Evolutionary conservation across 2,113 vertebrate species (phyloP).

Genomic region (Polyodon spathula): DNA sequence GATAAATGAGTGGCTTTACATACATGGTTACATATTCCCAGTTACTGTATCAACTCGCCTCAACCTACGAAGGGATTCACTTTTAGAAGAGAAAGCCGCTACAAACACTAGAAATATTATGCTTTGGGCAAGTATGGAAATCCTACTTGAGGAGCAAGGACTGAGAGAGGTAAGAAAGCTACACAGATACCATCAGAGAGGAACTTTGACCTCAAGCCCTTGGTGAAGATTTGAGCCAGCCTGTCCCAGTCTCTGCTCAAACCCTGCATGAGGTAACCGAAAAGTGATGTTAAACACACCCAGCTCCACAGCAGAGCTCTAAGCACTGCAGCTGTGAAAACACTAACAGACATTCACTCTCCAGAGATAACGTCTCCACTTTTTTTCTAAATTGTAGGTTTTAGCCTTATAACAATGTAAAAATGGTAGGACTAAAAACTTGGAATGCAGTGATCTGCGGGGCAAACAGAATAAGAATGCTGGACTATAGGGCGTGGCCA

Average conservation of each 20-base stretch:
- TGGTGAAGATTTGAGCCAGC: background rate
- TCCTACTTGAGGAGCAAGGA: constrained; percentile 4
- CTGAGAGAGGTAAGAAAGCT: background rate
- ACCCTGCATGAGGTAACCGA: background rate
- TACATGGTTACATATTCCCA: too few species aligned
- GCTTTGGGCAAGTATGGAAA: too few species aligned
- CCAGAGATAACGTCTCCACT: background rate
- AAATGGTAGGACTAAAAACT: too few species aligned
- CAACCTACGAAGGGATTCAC: too few species aligned
- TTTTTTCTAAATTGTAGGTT: background rate
- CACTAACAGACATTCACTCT: background rate
- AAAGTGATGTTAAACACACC: constrained; percentile 1
- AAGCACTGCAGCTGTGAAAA: background rate
- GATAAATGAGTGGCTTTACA: too few species aligned
- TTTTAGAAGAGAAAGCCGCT: too few species aligned
- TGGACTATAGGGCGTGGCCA: too few species aligned
- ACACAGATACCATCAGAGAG: too few species aligned
- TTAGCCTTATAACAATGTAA: background rate
- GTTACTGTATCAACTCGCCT: too few species aligned
- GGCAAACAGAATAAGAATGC: too few species aligned
- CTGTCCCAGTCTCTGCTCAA: background rate
- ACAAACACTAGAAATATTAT: too few species aligned
- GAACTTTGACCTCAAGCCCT: background rate
- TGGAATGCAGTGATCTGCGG: too few species aligned
- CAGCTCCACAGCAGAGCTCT: background rate